Evolutionary conservation across 2,113 vertebrate species (phyloP).

Genomic region (Centropristis striata): DNA sequence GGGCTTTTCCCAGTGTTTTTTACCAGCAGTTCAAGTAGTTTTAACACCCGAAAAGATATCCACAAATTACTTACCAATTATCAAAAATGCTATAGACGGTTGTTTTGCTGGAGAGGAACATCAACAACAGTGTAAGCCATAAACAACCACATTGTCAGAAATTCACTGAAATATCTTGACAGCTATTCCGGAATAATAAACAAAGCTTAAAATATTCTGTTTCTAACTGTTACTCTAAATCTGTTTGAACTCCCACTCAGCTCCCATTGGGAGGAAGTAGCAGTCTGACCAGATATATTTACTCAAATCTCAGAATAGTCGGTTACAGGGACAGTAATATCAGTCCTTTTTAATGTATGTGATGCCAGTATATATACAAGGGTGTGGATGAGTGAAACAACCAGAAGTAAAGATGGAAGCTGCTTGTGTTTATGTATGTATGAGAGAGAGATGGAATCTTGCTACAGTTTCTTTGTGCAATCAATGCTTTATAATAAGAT

Average conservation of each 20-base stretch:
- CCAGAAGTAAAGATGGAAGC: not conserved
- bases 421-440: not conserved
- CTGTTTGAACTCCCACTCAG: constrained; percentile 64
- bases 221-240: constrained; percentile 31
- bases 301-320: constrained; percentile 38
- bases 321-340: constrained; percentile 14
- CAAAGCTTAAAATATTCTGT: constrained; percentile 54
- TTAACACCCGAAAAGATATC: not conserved
- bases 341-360: not conserved
- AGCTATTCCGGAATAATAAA: constrained; percentile 67
- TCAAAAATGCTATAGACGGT: not conserved
- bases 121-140: not conserved
- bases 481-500: not conserved
- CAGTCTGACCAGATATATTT: constrained; percentile 45
- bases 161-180: constrained; percentile 42
- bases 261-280: constrained; percentile 61
- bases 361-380: not conserved
- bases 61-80: not conserved
- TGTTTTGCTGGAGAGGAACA: not conserved
- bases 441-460: not conserved
- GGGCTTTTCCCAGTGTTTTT: not conserved
- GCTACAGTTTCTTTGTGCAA: not conserved
- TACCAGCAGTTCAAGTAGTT: not conserved
- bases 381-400: not conserved
- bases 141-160: constrained; percentile 37